phyloP scores from a whole-genome alignment of 2,888 invertebrate genomes.

The Blastobasis adustella region DNA sequence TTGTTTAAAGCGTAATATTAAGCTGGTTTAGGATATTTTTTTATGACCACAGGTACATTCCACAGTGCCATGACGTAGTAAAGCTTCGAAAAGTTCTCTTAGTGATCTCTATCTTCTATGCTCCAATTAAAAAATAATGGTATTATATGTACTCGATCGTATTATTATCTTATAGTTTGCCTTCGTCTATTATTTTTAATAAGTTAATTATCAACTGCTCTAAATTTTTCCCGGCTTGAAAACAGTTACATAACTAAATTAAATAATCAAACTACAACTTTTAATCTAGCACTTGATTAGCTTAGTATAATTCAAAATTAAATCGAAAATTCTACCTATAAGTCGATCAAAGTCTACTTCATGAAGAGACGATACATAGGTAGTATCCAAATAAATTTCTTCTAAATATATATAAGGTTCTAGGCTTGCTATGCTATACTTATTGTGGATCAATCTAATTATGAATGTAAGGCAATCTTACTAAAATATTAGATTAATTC shows the following conservation, averaged over 20 bases:
- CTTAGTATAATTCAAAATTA: conserved; percentile 62
- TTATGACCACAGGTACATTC: conserved; percentile 69
- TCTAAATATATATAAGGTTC: conserved; percentile 52
- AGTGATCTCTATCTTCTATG: conserved; percentile 51
- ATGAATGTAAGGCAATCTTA: neutral
- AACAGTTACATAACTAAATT: conserved; percentile 28
- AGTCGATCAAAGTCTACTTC: conserved; percentile 50
- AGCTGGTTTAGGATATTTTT: conserved; percentile 66
- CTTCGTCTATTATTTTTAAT: neutral
- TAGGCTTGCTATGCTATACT: conserved; percentile 52
- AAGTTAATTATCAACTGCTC: neutral
- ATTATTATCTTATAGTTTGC: neutral
- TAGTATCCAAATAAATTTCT: conserved; percentile 67
- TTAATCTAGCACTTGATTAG: conserved; percentile 60
- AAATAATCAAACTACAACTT: conserved; percentile 36
- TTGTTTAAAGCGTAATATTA: conserved; percentile 49
- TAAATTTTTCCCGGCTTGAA: conserved; percentile 5
- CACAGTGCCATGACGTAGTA: conserved; percentile 68
- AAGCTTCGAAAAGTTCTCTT: conserved; percentile 56
- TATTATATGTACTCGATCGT: neutral
- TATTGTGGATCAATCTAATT: conserved; percentile 22
- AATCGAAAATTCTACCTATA: conserved; percentile 44
- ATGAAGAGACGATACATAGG: conserved; percentile 47
- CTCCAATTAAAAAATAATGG: conserved; percentile 27
- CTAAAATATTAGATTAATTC: conserved; percentile 14